Conservation (phyloP, 2,888 invertebrate genomes). For the Drosophila setosimentum region DNA sequence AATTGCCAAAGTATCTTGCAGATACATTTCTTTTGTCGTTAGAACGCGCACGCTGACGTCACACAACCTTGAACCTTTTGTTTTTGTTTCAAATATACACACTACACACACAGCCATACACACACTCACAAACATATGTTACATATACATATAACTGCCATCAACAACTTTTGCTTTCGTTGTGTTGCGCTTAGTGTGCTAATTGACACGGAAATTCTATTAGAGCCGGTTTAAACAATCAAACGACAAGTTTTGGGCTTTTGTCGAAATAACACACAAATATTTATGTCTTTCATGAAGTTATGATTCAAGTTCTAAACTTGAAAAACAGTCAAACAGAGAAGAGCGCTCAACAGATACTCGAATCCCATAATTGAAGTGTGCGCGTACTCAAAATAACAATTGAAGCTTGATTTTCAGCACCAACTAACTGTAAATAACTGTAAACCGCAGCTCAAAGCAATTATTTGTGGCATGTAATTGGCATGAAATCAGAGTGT, state of each 20-base stretch:
- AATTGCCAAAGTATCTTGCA: slow-evolving; percentile 73
- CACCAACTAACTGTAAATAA: neutral
- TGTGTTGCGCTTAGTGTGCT: slow-evolving; percentile 57
- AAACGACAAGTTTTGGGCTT: slow-evolving; percentile 61
- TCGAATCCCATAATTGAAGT: neutral
- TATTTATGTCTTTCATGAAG: slow-evolving; percentile 14
- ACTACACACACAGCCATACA: neutral
- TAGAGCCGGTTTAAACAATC: slow-evolving; percentile 68
- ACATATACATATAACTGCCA: slow-evolving; percentile 45
- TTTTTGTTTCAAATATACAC: slow-evolving; percentile 54
- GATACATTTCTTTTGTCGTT: slow-evolving; percentile 79
- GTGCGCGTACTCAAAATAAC: neutral
- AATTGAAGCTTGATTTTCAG: neutral
- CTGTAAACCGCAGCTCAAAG: neutral
- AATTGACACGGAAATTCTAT: slow-evolving; percentile 76
- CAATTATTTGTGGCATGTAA: neutral
- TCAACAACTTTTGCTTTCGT: slow-evolving; percentile 77
- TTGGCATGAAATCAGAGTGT: neutral
- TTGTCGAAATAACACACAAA: slow-evolving; percentile 36
- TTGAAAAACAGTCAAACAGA: neutral
- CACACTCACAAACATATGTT: neutral
- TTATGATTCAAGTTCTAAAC: neutral
- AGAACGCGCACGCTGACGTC: slow-evolving; percentile 70
- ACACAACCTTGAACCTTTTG: slow-evolving; percentile 77
- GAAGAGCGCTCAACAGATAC: neutral